Conservation (phyloP, 2,888 invertebrate species). For the Seira ritae region DNA sequence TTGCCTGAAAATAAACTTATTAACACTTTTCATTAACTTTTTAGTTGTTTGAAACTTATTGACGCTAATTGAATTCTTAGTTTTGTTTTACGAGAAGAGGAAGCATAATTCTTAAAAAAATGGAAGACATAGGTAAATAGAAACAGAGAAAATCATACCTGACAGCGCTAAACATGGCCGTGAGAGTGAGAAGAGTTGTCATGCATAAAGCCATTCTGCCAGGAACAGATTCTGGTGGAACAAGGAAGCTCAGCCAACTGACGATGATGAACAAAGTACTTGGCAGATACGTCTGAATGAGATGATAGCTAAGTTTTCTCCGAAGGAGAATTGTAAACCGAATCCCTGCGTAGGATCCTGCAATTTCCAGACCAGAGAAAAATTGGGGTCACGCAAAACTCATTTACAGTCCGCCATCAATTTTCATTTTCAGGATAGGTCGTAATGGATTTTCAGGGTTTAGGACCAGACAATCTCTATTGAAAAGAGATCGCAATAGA, state of each 20-base stretch:
- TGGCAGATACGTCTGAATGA: conserved; percentile 73
- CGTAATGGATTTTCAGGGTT: no score
- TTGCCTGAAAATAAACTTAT: neutral
- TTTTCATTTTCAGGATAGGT: no score
- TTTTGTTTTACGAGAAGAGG: no score
- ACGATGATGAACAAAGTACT: conserved; percentile 72
- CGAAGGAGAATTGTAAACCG: conserved; percentile 71
- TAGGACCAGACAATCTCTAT: no score
- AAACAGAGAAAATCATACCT: no score
- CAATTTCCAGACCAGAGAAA: neutral
- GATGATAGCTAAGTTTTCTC: conserved; percentile 72
- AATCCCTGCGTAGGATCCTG: conserved; percentile 72
- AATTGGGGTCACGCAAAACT: neutral
- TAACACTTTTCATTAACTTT: neutral
- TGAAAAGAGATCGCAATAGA: no score
- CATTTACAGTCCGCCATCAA: no score
- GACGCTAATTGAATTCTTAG: no score
- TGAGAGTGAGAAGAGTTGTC: conserved; percentile 73
- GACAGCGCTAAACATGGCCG: conserved; percentile 73
- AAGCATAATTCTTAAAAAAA: no score
- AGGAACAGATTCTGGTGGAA: conserved; percentile 69
- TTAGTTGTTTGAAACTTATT: no score
- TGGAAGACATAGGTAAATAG: no score
- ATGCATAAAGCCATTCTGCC: conserved; percentile 72
- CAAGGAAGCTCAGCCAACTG: conserved; percentile 72